These are phyloP conservation scores for Sparus aurata DNA, from an alignment of 2,797 vertebrate genomes.

Conservation along the genomic window DNA sequence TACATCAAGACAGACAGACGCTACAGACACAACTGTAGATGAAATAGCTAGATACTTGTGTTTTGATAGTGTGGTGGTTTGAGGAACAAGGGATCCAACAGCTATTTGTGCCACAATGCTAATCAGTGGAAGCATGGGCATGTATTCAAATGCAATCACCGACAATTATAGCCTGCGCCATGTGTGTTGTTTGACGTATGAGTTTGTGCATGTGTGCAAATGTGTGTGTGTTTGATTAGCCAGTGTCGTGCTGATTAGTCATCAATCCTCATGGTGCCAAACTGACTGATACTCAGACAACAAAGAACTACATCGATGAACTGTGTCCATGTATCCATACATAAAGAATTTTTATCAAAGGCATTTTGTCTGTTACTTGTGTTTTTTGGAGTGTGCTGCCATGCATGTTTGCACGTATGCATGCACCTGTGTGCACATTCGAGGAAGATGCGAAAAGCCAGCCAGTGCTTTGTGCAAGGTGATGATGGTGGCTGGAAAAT, in stretches of 20 bases:
- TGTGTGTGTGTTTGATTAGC: slow-evolving; percentile 52
- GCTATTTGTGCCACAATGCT: slow-evolving; percentile 45
- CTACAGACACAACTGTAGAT: not conserved
- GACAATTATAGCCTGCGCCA: slow-evolving; percentile 40
- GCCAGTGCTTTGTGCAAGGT: not conserved
- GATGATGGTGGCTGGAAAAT: slow-evolving; percentile 14
- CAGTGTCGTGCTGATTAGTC: slow-evolving; percentile 56
- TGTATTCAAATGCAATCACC: slow-evolving; percentile 65
- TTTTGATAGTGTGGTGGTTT: slow-evolving; percentile 26
- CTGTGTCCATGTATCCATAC: not conserved
- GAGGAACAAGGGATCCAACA: slow-evolving; percentile 37
- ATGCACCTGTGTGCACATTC: not conserved
- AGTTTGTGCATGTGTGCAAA: not conserved
- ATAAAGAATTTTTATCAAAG: not conserved
- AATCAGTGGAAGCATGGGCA: slow-evolving; percentile 55
- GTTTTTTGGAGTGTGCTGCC: not conserved
- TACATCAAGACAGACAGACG: not conserved
- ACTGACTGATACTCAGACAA: slow-evolving; percentile 51
- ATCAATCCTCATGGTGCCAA: slow-evolving; percentile 51
- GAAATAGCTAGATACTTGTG: not conserved
- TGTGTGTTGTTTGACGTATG: slow-evolving; percentile 24
- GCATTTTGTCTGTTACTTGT: not conserved
- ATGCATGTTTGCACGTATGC: not conserved
- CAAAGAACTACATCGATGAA: not conserved
- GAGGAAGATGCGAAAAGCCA: not conserved